Evolutionary conservation across 2,797 vertebrate genomes (phyloP), one percentile per base, ranked within the genome.

Genomic region (Carcharodon carcharias): DNA sequence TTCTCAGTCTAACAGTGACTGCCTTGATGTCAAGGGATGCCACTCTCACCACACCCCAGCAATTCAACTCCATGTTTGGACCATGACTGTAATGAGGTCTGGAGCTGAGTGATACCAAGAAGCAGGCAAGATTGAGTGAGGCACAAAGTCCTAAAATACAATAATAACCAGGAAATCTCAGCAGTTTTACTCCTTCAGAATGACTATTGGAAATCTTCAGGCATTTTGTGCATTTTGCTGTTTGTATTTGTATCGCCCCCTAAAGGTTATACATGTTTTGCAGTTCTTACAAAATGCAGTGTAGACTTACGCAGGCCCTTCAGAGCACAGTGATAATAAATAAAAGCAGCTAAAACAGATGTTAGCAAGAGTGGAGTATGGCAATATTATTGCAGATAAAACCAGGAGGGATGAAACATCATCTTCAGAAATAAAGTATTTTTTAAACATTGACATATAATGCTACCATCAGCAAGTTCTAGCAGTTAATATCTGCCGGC

Each of bases 231-330:
- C 26, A 61, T 54, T 97, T 98, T 87, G 98, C 97, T 0, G 97
- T 98, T 65, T 98, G 98, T 95, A 96, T 98, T 96, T 98, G 97
- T 45, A 97, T n/a, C 65, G 85, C 98, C 63, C 97, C 97, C 96
- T 97, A 18, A 96, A 1, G 40, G 96, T 1, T 97, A 97, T 96
- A 98, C 97, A 98, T 4, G 97, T 97, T 31, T 97, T 98, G 56
- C 98, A 98, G 96, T 97, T 96, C 96, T 97, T 97, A 73, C 2
- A 67, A 9, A 73, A 67, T 67, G 65, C 97, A 98, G 96, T 3
- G 97, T 98, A 96, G 98, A 98, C 96, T 97, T 98, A 97, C 98
- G 98, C 97, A 97, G 96, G 97, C 96, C 98, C 82, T 96, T 98
- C 5, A 97, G 97, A 28, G 97, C 97, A 21, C 71, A 97, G 97